phyloP scores from a whole-genome alignment of 2,797 vertebrate genomes.

The Cygnus olor region DNA sequence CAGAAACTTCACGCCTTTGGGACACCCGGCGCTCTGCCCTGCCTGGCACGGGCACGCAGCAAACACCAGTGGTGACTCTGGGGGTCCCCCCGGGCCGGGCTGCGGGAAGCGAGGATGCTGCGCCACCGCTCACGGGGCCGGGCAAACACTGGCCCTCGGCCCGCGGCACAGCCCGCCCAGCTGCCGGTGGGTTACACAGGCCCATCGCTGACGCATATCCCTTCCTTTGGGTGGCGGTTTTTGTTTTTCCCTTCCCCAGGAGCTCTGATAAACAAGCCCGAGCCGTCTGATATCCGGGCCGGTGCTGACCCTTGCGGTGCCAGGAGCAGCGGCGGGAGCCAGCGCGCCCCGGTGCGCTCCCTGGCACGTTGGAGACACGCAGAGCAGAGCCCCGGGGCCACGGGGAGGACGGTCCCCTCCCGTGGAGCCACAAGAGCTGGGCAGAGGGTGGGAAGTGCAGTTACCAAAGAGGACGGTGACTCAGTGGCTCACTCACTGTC shows the following conservation, averaged over 20 bases:
- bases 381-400: not conserved
- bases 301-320: conserved; percentile 57
- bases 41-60: not conserved
- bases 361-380: fast-evolving
- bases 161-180: not conserved
- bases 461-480: not conserved
- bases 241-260: conserved; percentile 73
- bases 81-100: not conserved
- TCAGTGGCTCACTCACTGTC: fast-evolving
- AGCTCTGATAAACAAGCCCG: conserved; percentile 68
- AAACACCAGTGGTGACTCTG: too few relatives aligned
- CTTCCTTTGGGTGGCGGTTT: conserved; percentile 68
- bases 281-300: conserved; percentile 32
- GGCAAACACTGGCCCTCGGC: not conserved
- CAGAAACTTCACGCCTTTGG: not conserved
- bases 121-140: fast-evolving
- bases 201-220: conserved; percentile 71
- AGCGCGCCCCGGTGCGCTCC: fast-evolving
- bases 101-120: not conserved
- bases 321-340: not conserved
- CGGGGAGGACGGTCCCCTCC: not conserved
- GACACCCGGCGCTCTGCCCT: not conserved
- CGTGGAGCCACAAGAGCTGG: not conserved
- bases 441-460: not conserved
- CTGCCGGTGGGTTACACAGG: conserved; percentile 33